Conservation (phyloP, 2,888 invertebrate species). For the Tetragonisca angustula region DNA sequence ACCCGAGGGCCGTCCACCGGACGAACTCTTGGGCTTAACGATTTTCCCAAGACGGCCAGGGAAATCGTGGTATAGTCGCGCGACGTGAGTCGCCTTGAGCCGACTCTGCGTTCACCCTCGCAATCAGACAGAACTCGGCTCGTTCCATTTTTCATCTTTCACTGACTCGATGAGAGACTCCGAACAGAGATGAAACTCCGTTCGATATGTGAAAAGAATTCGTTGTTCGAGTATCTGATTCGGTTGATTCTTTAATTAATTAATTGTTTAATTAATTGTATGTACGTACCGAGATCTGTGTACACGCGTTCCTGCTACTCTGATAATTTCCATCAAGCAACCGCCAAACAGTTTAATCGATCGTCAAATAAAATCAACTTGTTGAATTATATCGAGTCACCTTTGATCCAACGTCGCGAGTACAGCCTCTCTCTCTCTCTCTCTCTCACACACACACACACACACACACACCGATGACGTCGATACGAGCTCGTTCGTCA, state of each 20-base stretch:
- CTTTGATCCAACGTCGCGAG: neutral
- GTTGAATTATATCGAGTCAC: no score
- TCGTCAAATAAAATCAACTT: neutral
- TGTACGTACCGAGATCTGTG: neutral
- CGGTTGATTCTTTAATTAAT: neutral
- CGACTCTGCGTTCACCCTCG: neutral
- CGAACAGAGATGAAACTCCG: no score
- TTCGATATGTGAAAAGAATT: neutral
- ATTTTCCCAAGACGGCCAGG: conserved; percentile 22
- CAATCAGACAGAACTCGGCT: neutral
- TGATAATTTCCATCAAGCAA: neutral
- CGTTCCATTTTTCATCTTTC: neutral
- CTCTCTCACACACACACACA: no score
- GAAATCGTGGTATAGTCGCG: conserved; percentile 34
- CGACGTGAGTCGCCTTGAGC: conserved; percentile 11
- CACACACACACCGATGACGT: neutral
- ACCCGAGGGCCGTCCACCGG: neutral
- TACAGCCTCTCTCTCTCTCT: no score
- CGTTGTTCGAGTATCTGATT: neutral
- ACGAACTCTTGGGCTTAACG: neutral
- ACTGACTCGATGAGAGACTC: neutral
- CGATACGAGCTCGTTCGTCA: conserved; percentile 55
- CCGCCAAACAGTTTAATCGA: neutral
- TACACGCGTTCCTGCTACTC: no score
- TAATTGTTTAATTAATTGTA: neutral